Conservation (phyloP, 23 tunicate species). For the Trididemnum miniatum region DNA sequence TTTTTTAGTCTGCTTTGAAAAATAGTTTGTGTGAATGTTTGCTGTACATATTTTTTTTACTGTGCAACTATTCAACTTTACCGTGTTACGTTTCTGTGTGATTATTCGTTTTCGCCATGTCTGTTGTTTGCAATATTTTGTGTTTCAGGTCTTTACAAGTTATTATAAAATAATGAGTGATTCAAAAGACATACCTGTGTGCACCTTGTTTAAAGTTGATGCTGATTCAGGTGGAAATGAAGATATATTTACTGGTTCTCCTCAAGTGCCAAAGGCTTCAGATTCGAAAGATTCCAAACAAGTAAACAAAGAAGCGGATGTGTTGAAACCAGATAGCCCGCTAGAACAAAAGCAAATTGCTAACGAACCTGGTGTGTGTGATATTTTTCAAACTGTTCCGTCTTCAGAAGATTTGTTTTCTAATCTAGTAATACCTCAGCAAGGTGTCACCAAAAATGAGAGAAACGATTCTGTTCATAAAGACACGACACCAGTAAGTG, state of each 20-base stretch:
- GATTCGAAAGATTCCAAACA: neutral
- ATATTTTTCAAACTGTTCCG: slow-evolving; percentile 44
- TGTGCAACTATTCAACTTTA: too few species aligned
- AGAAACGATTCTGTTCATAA: neutral
- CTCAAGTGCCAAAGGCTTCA: neutral
- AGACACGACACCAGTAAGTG: neutral
- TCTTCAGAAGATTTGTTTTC: slow-evolving; percentile 50
- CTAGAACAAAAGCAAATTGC: neutral
- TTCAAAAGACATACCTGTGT: slow-evolving; percentile 52
- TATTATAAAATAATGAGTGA: too few species aligned
- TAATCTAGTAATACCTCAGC: neutral
- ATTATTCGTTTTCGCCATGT: too few species aligned
- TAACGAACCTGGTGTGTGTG: slow-evolving; percentile 29
- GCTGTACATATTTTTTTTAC: too few species aligned
- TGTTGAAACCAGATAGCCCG: neutral
- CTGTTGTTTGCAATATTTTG: too few species aligned
- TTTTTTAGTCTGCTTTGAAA: too few species aligned
- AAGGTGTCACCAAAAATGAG: neutral
- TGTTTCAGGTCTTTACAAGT: too few species aligned
- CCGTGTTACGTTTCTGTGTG: too few species aligned
- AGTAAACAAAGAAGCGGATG: neutral
- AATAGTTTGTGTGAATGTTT: too few species aligned
- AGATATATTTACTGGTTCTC: neutral
- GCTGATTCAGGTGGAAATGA: neutral
- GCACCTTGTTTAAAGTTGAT: slow-evolving; percentile 60